phyloP scores from a whole-genome alignment of 2,113 vertebrate genomes.

The Podarcis raffonei region DNA sequence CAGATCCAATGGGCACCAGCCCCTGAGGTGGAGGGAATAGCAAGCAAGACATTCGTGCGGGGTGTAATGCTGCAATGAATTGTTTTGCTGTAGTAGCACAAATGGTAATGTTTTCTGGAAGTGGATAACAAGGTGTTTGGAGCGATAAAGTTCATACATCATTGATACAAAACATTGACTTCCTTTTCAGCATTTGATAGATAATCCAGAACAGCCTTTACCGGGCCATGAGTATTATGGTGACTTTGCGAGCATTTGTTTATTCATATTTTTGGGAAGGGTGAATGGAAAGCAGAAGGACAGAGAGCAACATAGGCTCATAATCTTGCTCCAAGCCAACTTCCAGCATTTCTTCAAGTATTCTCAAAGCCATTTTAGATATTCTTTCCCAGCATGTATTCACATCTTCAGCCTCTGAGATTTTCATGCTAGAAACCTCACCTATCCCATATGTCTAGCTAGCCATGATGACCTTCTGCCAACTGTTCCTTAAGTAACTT shows the following conservation, averaged over 20 bases:
- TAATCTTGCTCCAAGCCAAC: not conserved
- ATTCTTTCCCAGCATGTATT: not conserved
- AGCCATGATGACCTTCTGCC: not conserved
- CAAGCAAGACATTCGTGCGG: not conserved
- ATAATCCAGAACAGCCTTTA: not conserved
- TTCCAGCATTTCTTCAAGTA: not conserved
- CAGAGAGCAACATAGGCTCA: not conserved
- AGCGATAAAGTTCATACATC: not conserved
- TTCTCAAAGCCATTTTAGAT: not conserved
- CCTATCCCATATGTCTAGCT: not conserved
- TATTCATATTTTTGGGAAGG: not conserved
- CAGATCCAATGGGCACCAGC: too few relatives aligned
- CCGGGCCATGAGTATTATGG: not conserved
- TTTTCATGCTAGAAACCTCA: not conserved
- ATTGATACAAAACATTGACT: not conserved
- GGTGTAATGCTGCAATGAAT: not conserved
- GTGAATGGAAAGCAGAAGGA: not conserved
- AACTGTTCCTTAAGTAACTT: not conserved
- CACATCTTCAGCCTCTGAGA: not conserved
- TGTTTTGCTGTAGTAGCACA: not conserved
- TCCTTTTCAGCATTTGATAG: not conserved
- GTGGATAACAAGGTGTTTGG: not conserved
- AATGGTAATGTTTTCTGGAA: not conserved
- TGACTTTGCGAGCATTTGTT: not conserved
- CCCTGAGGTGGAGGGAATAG: not conserved